Evolutionary conservation across 2,113 vertebrate species (phyloP), one percentile per base, ranked within the genome.

Genomic region (Carassius carassius): DNA sequence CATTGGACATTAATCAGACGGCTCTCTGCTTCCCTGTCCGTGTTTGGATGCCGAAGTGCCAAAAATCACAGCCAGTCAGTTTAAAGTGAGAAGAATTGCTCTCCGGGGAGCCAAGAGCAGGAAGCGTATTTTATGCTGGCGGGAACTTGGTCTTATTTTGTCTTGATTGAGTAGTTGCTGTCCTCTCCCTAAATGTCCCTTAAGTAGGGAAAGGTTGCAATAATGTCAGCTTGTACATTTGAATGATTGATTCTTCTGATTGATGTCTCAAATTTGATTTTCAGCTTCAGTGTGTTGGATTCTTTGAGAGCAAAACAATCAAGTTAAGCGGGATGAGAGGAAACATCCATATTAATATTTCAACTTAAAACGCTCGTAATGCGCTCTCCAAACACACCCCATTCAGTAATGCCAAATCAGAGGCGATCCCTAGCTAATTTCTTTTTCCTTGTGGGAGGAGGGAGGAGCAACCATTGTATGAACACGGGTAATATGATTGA

Each of bases 401-500:
- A 78, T 88, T 90, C 58, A 73, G 81, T 90, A 88, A 87, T 82
- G 85, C 87, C 85, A 83, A 85, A 84, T 90, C 78, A 78, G 63
- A 90, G 89, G 89, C 84, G 85, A 90, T 88, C 85, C 65, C 85
- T 75, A 78, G 85, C 81, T 87, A 85, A 88, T 88, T 87, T 85
- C 81, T 82, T 85, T 81, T 79, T 87, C 85, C 86, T 88, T 74
- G 79, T 85, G 72, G 89, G 84, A 81, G 80, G 70, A 83, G 89
- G 80, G 62, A 81, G 89, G 77, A 83, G 85, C 76, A 51, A 85
- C 81, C 67, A 73, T 72, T 78, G 81, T 58, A 82, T 85, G 81
- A 85, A 87, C 74, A 84, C 60, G 76, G 85, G 78, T 88, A 88
- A 88, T 88, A 90, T 90, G 89, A 90, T 90, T 87, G 87, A 90